Conservation (phyloP, 2,888 invertebrate species). For the Megalurothrips usitatus region DNA sequence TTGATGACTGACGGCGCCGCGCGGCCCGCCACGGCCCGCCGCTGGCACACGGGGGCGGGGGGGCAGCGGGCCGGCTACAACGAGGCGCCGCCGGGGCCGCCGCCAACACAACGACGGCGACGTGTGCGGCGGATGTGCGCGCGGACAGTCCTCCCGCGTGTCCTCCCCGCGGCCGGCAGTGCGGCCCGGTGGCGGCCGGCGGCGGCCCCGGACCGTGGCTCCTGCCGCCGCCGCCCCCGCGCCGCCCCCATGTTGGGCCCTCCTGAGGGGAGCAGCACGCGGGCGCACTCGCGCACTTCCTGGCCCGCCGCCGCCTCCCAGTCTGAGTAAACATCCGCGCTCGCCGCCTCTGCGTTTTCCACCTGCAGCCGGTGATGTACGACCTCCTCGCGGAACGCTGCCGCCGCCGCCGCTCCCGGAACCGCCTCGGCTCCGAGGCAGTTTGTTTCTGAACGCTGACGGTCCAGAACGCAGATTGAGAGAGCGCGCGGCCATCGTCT, state of each 20-base stretch:
- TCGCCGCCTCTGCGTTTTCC: too few relatives aligned
- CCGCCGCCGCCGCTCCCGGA: neutral
- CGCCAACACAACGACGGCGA: too few relatives aligned
- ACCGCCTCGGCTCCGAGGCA: neutral
- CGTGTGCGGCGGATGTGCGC: too few relatives aligned
- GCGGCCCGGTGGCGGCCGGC: neutral
- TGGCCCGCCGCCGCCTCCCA: neutral
- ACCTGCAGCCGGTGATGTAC: neutral
- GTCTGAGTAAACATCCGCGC: slow-evolving; percentile 1
- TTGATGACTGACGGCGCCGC: too few relatives aligned
- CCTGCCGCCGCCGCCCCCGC: neutral
- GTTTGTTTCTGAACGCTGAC: neutral
- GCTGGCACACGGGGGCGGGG: too few relatives aligned
- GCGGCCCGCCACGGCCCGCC: neutral
- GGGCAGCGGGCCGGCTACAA: too few relatives aligned
- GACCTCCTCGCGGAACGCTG: neutral
- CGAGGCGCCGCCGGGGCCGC: too few relatives aligned
- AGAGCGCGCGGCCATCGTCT: neutral
- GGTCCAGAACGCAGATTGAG: neutral
- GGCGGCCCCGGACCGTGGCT: neutral
- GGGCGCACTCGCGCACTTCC: neutral
- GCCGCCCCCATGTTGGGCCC: neutral
- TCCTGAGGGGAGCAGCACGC: neutral
- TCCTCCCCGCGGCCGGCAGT: neutral
- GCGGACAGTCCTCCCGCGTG: too few relatives aligned